Evolutionary conservation across 2,888 invertebrate species (phyloP).

Genomic region (Ornithoptera alexandrae): DNA sequence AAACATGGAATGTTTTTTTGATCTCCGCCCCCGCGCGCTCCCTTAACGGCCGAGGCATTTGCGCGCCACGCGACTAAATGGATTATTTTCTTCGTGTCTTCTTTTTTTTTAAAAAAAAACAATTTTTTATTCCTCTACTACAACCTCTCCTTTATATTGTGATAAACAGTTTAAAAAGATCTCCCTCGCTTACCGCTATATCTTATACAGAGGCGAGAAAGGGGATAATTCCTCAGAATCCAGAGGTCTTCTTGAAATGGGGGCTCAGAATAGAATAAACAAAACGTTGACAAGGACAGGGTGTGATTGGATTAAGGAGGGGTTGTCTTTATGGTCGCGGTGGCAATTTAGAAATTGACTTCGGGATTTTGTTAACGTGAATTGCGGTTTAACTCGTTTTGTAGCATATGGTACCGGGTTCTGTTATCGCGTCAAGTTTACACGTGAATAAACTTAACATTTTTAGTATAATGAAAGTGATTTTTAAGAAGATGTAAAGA

Average conservation of each 20-base stretch:
- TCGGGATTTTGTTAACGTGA: conserved; percentile 70
- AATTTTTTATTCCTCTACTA: conserved; percentile 41
- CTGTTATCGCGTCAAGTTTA: conserved; percentile 55
- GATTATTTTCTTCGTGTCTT: conserved; percentile 77
- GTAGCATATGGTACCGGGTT: conserved; percentile 62
- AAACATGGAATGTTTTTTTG: conserved; percentile 69
- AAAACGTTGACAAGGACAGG: conserved; percentile 78
- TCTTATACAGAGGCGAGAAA: not conserved
- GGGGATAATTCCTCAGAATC: conserved; percentile 32
- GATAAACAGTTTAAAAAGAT: conserved; percentile 44
- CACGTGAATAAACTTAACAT: conserved; percentile 39
- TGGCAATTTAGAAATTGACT: conserved; percentile 78
- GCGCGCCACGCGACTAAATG: conserved; percentile 75
- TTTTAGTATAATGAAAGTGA: conserved; percentile 49
- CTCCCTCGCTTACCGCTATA: conserved; percentile 35
- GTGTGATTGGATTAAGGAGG: conserved; percentile 77
- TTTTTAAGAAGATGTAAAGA: too few relatives aligned
- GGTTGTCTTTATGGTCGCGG: conserved; percentile 75
- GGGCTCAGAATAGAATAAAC: conserved; percentile 64
- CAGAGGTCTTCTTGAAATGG: conserved; percentile 51
- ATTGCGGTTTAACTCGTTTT: conserved; percentile 60
- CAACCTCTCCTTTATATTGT: conserved; percentile 36
- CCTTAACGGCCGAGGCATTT: conserved; percentile 70
- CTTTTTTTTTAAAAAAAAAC: conserved; percentile 66
- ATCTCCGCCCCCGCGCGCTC: conserved; percentile 69